phyloP scores from a whole-genome alignment of 2,888 invertebrate species.

The Ferdinandea cuprea region DNA sequence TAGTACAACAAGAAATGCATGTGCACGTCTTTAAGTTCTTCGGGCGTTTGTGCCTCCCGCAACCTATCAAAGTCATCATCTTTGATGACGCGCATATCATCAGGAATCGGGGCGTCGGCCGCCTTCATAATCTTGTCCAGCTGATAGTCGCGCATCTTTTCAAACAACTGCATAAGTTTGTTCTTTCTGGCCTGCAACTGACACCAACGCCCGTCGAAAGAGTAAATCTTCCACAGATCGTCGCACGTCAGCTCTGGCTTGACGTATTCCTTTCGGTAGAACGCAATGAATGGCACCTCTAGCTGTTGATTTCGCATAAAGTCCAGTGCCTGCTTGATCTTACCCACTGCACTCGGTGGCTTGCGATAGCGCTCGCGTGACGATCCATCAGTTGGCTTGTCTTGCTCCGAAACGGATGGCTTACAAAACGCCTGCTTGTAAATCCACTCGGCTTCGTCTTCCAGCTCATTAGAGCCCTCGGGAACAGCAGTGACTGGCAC shows the following conservation, averaged over 20 bases:
- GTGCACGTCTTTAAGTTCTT: constrained; percentile 96
- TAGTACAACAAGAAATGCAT: constrained; percentile 97
- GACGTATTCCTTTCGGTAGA: constrained; percentile 98
- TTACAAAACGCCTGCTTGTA: constrained; percentile 96
- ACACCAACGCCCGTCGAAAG: constrained; percentile 97
- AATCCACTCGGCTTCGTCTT: constrained; percentile 98
- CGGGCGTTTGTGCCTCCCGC: constrained; percentile 90
- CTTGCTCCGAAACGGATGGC: constrained; percentile 91
- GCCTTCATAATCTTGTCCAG: constrained; percentile 91
- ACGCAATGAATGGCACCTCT: constrained; percentile 99
- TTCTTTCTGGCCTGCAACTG: constrained; percentile 93
- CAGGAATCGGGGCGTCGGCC: constrained; percentile 92
- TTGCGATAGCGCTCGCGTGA: constrained; percentile 84
- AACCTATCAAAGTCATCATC: constrained; percentile 93
- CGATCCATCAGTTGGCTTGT: constrained; percentile 79
- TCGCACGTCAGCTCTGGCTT: constrained; percentile 96
- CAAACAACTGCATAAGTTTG: constrained; percentile 91
- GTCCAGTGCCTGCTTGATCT: constrained; percentile 96
- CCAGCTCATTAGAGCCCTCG: constrained; percentile 93
- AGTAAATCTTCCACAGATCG: constrained; percentile 99
- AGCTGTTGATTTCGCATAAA: constrained; percentile 97
- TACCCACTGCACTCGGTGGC: constrained; percentile 89
- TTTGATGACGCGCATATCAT: constrained; percentile 91
- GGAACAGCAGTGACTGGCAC: constrained; percentile 92
- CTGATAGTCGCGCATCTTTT: constrained; percentile 96